phyloP scores from a whole-genome alignment of 2,888 invertebrate species.

The Leptinotarsa tumamoca region DNA sequence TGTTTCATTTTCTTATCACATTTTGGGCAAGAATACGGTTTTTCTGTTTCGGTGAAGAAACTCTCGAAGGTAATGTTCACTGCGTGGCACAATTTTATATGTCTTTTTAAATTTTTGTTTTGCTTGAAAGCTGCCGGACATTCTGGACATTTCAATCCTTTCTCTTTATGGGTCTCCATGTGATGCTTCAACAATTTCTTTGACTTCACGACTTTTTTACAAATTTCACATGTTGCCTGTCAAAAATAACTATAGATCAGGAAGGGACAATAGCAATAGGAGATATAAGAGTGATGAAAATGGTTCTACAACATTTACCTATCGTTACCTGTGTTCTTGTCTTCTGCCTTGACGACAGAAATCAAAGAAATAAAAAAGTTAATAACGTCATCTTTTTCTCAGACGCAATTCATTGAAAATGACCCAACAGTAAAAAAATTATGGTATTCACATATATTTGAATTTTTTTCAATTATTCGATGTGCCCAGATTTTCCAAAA shows the following conservation, averaged over 20 bases:
- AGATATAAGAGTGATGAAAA: no score
- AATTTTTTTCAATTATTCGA: no score
- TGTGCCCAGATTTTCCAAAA: no score
- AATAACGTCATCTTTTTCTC: no score
- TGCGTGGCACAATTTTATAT: constrained; percentile 44
- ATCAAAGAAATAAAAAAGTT: no score
- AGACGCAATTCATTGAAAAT: no score
- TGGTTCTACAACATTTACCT: no score
- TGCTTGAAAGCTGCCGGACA: constrained; percentile 50
- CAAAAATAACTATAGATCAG: background rate
- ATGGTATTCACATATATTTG: no score
- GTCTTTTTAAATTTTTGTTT: constrained; percentile 49
- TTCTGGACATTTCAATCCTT: constrained; percentile 51
- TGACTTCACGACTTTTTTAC: constrained; percentile 50
- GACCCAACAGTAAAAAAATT: no score
- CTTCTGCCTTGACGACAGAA: no score
- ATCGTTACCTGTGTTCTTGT: no score
- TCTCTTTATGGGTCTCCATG: constrained; percentile 47
- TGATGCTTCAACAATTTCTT: constrained; percentile 50
- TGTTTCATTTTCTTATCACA: constrained; percentile 61
- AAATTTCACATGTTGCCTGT: constrained; percentile 50
- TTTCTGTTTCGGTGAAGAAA: constrained; percentile 16
- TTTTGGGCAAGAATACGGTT: constrained; percentile 55
- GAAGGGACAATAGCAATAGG: no score
- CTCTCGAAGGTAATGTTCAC: constrained; percentile 26